Base-by-base conservation (phyloP, 2,113 vertebrate genomes). In the Fukomys damarensis region DNA sequence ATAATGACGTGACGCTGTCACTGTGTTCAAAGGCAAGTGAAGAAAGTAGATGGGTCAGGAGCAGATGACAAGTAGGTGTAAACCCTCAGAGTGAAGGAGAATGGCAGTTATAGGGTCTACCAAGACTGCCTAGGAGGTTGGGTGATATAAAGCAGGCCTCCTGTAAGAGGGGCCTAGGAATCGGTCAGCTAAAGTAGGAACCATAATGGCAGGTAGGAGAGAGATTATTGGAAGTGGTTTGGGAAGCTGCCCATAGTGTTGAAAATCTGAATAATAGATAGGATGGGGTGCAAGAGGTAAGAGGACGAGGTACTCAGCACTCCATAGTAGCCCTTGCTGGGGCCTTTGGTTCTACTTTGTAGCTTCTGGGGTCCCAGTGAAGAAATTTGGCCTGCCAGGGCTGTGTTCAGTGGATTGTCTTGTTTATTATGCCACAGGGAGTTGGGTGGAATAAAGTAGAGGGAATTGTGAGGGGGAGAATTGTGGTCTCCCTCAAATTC, bases 121-220 rank as follows among this genome's bases (percentile, higher is more conserved):
- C 16, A 0, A 10, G 32, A 28, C 7, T 22, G 52, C 54, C 13
- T 70, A 32, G 41, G 30, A 43, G 14, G 20, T 26, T 0, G 5
- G 1, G 28, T 11, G 43, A 38, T 7, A 0, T 14, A 38, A 86
- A 38, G 46, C 83, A 13, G 66, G 8, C 59, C 63, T 77, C 63
- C 58, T 52, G 17, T 46, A 68, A 12, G 63, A 56, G 26, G 30
- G 24, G 46, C 32, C 13, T 14, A 28, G 61, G 81, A 70, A 14
- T 7, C 2, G 8, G 4, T 4, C 32, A 65, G 87, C 12, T 19
- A 22, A 26, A 61, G 9, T 3, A 14, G 6, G 41, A 81, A 20
- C 32, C 5, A 3, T 0, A 14, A 13, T 0, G 65, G 30, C 0
- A 0, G 11, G 52, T 4, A 28, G 87, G 70, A 0, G 17, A 8